phyloP scores from a whole-genome alignment of 2,888 invertebrate genomes.

The Furcula furcula region DNA sequence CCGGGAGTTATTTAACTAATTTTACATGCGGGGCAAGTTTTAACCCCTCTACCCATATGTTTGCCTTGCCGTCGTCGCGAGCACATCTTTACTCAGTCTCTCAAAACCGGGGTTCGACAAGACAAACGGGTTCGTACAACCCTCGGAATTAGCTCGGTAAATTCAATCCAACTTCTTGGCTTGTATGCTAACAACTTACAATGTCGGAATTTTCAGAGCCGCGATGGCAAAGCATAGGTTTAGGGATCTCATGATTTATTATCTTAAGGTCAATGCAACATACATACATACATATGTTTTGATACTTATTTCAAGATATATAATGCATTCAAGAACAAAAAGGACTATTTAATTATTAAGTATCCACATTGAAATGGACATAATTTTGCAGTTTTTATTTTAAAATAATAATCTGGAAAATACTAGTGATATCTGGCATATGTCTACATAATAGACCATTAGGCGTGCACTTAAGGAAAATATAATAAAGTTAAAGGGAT shows the following conservation, averaged over 20 bases:
- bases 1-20: conserved; percentile 70
- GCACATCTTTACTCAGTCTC: conserved; percentile 33
- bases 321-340: too few species aligned
- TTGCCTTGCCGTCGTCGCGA: conserved; percentile 53
- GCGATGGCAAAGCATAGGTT: too few species aligned
- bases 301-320: too few species aligned
- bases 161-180: conserved; percentile 46
- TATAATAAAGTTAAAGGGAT: conserved; percentile 37
- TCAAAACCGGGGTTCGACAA: conserved; percentile 29
- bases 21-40: conserved; percentile 72
- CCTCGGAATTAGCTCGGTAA: conserved; percentile 56
- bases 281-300: too few species aligned
- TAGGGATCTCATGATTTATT: too few species aligned
- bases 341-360: too few species aligned
- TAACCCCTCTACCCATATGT: conserved; percentile 62
- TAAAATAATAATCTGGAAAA: too few species aligned
- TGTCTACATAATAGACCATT: conserved; percentile 8
- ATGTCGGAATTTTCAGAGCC: conserved; percentile 29
- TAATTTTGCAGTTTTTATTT: too few species aligned
- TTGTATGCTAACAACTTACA: conserved; percentile 29
- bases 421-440: not conserved
- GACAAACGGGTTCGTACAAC: conserved; percentile 33
- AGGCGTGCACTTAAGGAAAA: conserved; percentile 13
- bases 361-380: too few species aligned
- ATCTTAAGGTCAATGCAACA: too few species aligned